Percentiles rank a stretch among this genome's conserved stretches.
phyloP scores from a whole-genome alignment of 2,888 invertebrate genomes.

The Plebejus argus region DNA sequence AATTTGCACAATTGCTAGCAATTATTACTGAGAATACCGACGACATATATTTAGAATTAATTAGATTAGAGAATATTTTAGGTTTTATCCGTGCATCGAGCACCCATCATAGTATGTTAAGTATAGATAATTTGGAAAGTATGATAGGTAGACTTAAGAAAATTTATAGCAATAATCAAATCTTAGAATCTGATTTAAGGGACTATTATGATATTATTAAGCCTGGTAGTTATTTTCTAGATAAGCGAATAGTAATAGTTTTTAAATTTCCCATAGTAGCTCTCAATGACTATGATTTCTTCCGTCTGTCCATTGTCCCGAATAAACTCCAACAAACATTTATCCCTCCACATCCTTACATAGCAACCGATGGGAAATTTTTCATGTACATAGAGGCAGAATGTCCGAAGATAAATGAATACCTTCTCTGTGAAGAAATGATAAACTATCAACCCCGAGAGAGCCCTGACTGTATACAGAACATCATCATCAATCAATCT shows the following conservation, averaged over 20 bases:
- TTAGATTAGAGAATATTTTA: slow-evolving; percentile 41
- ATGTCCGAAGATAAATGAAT: slow-evolving; percentile 25
- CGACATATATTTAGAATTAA: slow-evolving; percentile 37
- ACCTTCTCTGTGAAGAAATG: slow-evolving; percentile 36
- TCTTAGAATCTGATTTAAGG: neutral
- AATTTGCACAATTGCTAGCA: slow-evolving; percentile 39
- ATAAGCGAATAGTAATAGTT: slow-evolving; percentile 14
- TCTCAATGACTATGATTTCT: slow-evolving; percentile 36
- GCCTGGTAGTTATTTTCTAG: slow-evolving; percentile 28
- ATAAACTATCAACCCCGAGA: slow-evolving; percentile 33
- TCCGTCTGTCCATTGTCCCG: slow-evolving; percentile 37
- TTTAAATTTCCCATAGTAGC: slow-evolving; percentile 25
- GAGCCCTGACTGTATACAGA: slow-evolving; percentile 35
- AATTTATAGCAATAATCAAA: slow-evolving; percentile 16
- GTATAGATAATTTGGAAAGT: slow-evolving; percentile 36
- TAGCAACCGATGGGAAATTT: slow-evolving; percentile 40
- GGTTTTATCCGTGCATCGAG: slow-evolving; percentile 40
- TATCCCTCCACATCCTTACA: slow-evolving; percentile 39
- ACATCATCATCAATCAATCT: slow-evolving; percentile 36
- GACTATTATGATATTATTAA: slow-evolving; percentile 4
- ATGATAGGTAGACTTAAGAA: slow-evolving; percentile 25
- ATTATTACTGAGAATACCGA: slow-evolving; percentile 40
- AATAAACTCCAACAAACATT: slow-evolving; percentile 39
- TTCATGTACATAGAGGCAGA: slow-evolving; percentile 34
- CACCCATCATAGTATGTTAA: slow-evolving; percentile 41